These are phyloP conservation scores for Oedothorax gibbosus DNA, from an alignment of 1,140 invertebrate genomes.

Conservation along the genomic window DNA sequence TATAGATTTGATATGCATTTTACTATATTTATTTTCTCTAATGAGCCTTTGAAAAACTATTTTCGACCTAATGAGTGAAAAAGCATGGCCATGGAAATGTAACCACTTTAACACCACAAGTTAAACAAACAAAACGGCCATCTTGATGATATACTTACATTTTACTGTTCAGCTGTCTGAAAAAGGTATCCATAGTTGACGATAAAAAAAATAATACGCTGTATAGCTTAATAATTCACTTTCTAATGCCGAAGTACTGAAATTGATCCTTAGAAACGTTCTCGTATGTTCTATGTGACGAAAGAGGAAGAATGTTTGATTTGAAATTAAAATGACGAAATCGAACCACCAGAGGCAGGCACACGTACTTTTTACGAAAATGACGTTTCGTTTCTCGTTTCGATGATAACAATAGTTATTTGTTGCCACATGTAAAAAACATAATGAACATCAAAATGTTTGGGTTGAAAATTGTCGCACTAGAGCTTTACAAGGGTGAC, in stretches of 20 bases:
- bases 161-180: slow-evolving; percentile 7
- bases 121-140: slow-evolving; percentile 16
- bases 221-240: no score
- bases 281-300: slow-evolving; percentile 18
- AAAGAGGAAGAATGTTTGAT: slow-evolving; percentile 21
- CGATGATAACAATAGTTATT: neutral
- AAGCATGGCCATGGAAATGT: neutral
- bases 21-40: no score
- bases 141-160: slow-evolving; percentile 16
- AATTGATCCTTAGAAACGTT: neutral
- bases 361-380: slow-evolving; percentile 5
- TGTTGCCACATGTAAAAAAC: neutral
- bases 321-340: no score
- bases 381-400: neutral
- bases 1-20: no score
- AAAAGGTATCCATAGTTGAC: slow-evolving; percentile 26
- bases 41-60: no score
- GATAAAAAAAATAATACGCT: no score
- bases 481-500: no score
- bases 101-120: no score
- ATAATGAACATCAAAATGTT: neutral
- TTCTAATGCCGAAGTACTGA: no score
- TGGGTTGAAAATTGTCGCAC: no score
- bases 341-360: neutral
- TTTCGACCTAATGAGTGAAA: neutral